phyloP scores from a whole-genome alignment of 2,797 vertebrate species.

The Tenualosa ilisha region DNA sequence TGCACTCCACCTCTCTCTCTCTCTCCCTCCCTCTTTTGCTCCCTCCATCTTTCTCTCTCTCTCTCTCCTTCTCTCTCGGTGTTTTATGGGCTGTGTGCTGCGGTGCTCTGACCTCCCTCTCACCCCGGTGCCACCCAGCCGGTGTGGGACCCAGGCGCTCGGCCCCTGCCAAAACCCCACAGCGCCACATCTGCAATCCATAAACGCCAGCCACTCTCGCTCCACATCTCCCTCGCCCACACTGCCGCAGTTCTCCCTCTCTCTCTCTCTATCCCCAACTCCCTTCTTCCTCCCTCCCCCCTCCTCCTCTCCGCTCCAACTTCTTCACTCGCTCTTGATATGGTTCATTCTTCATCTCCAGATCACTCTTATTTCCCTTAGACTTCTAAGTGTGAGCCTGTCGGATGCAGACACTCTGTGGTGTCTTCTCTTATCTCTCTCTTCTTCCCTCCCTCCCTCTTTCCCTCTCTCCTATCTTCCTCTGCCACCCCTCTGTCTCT shows the following conservation, averaged over 20 bases:
- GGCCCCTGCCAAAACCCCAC: slow-evolving; percentile 81
- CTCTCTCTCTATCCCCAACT: slow-evolving; percentile 58
- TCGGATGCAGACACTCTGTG: slow-evolving; percentile 52
- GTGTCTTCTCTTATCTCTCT: slow-evolving; percentile 67
- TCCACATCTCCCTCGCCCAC: slow-evolving; percentile 74
- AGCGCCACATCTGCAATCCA: slow-evolving; percentile 85
- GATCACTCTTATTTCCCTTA: slow-evolving; percentile 18
- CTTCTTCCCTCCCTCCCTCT: neutral
- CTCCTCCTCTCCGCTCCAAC: slow-evolving; percentile 52
- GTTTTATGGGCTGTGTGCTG: slow-evolving; percentile 80
- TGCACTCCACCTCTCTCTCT: slow-evolving; percentile 31
- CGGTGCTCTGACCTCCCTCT: slow-evolving; percentile 77
- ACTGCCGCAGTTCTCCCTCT: slow-evolving; percentile 59
- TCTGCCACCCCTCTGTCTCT: slow-evolving; percentile 32
- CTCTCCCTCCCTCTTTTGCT: slow-evolving; percentile 47
- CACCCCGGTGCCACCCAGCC: slow-evolving; percentile 86
- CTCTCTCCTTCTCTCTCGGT: slow-evolving; percentile 56
- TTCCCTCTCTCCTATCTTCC: slow-evolving; percentile 43
- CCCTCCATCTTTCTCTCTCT: slow-evolving; percentile 48
- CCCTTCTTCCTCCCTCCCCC: slow-evolving; percentile 64
- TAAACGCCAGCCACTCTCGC: slow-evolving; percentile 81
- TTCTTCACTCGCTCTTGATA: slow-evolving; percentile 49
- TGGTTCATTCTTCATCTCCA: neutral
- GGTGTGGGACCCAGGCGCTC: slow-evolving; percentile 75
- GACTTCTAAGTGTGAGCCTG: slow-evolving; percentile 10